These are phyloP conservation scores for Ernsta delagoae DNA, from an alignment of 2,888 invertebrate genomes.

Conservation along the genomic window DNA sequence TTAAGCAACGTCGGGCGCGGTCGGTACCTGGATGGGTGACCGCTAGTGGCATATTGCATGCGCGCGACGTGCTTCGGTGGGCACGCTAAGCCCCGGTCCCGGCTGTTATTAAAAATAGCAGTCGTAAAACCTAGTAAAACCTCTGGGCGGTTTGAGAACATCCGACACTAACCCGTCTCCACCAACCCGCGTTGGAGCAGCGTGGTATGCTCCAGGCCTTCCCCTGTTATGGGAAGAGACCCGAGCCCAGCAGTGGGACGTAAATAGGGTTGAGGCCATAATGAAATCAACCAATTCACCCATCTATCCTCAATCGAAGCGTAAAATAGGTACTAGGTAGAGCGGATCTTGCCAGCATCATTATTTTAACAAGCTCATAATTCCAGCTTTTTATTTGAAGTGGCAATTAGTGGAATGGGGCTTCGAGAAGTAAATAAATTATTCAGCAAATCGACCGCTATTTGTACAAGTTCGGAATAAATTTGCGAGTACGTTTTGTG, in stretches of 20 bases:
- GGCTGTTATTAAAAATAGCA: too few relatives aligned
- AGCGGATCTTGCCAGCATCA: conserved; percentile 11
- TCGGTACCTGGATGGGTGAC: conserved; percentile 68
- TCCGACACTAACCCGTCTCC: too few relatives aligned
- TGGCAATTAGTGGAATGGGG: conserved; percentile 40
- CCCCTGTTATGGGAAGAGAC: too few relatives aligned
- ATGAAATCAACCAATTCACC: conserved; percentile 7
- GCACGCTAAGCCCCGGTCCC: too few relatives aligned
- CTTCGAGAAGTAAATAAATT: conserved; percentile 39
- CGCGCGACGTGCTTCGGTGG: too few relatives aligned
- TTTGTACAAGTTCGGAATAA: conserved; percentile 35
- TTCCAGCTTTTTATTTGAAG: conserved; percentile 39
- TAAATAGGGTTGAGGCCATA: too few relatives aligned
- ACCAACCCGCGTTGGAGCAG: too few relatives aligned
- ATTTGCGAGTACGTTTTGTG: conserved; percentile 38
- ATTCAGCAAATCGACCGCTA: conserved; percentile 39
- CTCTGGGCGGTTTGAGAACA: too few relatives aligned
- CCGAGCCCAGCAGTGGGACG: too few relatives aligned
- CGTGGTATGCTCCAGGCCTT: too few relatives aligned
- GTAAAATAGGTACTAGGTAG: conserved; percentile 6
- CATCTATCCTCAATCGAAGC: neutral
- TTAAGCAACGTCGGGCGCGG: conserved; percentile 57
- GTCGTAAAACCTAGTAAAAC: too few relatives aligned
- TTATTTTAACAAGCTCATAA: conserved; percentile 41
- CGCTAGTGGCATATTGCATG: too few relatives aligned